Evolutionary conservation across 2,797 vertebrate genomes (phyloP).

Genomic region (Geotrypetes seraphini): DNA sequence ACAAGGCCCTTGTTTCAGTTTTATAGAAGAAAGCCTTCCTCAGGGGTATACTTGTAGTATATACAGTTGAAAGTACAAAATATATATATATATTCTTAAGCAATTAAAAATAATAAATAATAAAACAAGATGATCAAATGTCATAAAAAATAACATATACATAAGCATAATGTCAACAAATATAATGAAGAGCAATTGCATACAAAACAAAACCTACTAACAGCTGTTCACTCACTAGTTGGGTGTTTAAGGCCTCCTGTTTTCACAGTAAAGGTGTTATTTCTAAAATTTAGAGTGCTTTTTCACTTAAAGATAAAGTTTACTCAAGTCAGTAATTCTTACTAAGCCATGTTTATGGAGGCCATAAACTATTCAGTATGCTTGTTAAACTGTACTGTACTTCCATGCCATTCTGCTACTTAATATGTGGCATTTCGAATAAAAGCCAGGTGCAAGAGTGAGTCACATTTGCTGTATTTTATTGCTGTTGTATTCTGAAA

Average conservation of each 20-base stretch:
- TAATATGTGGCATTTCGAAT: conserved; percentile 61
- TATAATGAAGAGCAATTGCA: no score
- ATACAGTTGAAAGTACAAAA: no score
- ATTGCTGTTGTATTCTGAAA: conserved; percentile 46
- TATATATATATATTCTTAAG: no score
- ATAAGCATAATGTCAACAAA: no score
- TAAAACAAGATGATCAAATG: no score
- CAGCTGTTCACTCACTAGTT: conserved; percentile 47
- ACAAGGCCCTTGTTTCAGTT: no score
- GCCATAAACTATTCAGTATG: conserved; percentile 63
- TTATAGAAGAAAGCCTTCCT: no score
- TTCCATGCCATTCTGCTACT: conserved; percentile 55
- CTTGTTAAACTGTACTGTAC: conserved; percentile 60
- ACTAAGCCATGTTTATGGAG: conserved; percentile 65
- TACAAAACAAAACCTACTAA: conserved; percentile 24
- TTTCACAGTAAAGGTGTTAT: conserved; percentile 59
- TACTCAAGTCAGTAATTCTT: conserved; percentile 63
- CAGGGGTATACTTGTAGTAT: no score
- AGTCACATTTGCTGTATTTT: conserved; percentile 28
- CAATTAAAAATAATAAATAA: no score
- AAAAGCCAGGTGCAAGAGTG: conserved; percentile 60
- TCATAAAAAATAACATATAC: no score
- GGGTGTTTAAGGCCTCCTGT: conserved; percentile 58
- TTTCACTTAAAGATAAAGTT: conserved; percentile 61
- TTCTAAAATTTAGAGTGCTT: conserved; percentile 63